Conservation (phyloP, 2,797 vertebrate species). For the Pantherophis vulpinus region DNA sequence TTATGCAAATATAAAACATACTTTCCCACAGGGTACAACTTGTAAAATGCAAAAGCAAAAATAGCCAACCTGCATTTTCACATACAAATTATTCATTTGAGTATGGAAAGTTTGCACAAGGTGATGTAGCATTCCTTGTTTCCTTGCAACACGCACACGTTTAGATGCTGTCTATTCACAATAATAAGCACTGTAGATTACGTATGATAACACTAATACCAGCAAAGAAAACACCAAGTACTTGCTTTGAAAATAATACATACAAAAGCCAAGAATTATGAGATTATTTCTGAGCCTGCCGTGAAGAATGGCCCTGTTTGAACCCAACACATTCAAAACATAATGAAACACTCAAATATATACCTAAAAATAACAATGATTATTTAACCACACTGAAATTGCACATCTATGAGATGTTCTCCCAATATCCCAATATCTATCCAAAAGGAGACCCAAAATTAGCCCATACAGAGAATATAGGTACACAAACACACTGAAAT, state of each 20-base stretch:
- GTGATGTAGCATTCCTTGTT: not conserved
- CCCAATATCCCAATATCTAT: fast-evolving
- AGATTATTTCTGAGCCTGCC: slow-evolving; percentile 50
- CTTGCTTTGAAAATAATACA: slow-evolving; percentile 24
- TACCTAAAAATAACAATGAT: slow-evolving; percentile 14
- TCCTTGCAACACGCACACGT: slow-evolving; percentile 8
- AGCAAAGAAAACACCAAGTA: slow-evolving; percentile 49
- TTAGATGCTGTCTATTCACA: slow-evolving; percentile 2
- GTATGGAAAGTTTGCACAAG: slow-evolving; percentile 11
- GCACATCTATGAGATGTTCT: not conserved
- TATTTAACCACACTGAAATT: slow-evolving; percentile 22
- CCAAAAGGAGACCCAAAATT: not conserved
- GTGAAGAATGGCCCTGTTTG: not conserved
- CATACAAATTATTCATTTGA: not conserved
- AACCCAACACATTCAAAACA: slow-evolving; percentile 40
- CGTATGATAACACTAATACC: slow-evolving; percentile 6
- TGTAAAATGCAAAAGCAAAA: slow-evolving; percentile 31
- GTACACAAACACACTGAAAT: slow-evolving; percentile 41
- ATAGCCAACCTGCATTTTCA: slow-evolving; percentile 28
- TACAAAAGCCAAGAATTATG: slow-evolving; percentile 16
- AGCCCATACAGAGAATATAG: slow-evolving; percentile 24
- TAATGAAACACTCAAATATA: slow-evolving; percentile 21
- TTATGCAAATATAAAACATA: not conserved
- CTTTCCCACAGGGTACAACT: slow-evolving; percentile 29
- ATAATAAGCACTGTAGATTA: not conserved